phyloP scores from a whole-genome alignment of 2,888 invertebrate genomes.

The Heliconius cydno region DNA sequence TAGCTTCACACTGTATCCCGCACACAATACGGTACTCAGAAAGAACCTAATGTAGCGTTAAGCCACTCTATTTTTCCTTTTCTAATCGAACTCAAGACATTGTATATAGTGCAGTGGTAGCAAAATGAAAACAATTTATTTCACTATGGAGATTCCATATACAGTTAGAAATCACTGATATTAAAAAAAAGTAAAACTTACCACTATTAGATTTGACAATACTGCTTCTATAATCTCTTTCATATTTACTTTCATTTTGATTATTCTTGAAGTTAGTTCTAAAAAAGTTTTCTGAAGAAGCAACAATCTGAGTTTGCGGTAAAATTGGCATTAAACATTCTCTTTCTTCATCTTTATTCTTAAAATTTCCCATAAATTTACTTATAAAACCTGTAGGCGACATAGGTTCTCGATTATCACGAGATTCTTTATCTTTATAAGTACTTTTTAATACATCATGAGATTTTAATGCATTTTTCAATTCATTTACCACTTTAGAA shows the following conservation, averaged over 20 bases:
- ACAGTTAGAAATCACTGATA: background rate
- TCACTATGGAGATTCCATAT: background rate
- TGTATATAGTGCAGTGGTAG: background rate
- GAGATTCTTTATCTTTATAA: constrained; percentile 58
- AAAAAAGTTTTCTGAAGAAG: constrained; percentile 79
- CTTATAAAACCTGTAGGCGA: constrained; percentile 73
- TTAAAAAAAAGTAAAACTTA: constrained; percentile 55
- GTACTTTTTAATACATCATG: constrained; percentile 68
- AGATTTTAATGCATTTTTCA: constrained; percentile 77
- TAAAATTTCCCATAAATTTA: constrained; percentile 78
- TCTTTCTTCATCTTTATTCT: constrained; percentile 72
- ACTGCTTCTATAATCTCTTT: constrained; percentile 73
- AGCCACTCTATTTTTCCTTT: background rate
- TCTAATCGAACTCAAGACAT: background rate
- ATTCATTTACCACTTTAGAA: constrained; percentile 77
- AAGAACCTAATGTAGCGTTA: background rate
- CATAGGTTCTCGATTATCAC: constrained; percentile 61
- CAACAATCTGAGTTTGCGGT: constrained; percentile 70
- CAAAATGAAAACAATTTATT: background rate
- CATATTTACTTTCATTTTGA: constrained; percentile 63
- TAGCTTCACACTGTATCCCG: background rate
- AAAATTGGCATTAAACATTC: constrained; percentile 67
- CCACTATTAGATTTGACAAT: constrained; percentile 73
- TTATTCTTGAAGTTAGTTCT: constrained; percentile 77
- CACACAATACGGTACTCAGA: background rate